phyloP scores from a whole-genome alignment of 2,797 vertebrate species.

The Acrossocheilus wenchowensis region DNA sequence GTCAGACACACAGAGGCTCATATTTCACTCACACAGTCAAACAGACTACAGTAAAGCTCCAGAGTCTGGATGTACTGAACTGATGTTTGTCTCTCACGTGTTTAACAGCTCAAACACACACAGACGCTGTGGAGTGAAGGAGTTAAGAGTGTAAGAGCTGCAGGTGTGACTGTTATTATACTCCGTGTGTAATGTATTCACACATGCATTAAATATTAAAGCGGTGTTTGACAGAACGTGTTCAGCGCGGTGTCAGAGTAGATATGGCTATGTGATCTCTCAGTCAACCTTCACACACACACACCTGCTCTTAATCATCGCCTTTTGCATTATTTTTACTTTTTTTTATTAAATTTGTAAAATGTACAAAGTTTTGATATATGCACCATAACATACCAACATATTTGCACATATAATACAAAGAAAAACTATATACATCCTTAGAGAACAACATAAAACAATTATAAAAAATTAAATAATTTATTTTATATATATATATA shows the following conservation, averaged over 20 bases:
- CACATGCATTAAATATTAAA: conserved; percentile 74
- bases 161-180: conserved; percentile 11
- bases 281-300: conserved; percentile 39
- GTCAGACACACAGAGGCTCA: neutral
- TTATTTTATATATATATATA: no score
- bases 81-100: neutral
- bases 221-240: conserved; percentile 64
- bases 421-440: no score
- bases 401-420: no score
- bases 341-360: no score
- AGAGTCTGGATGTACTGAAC: neutral
- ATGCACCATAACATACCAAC: no score
- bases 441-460: no score
- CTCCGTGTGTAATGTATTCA: conserved; percentile 40
- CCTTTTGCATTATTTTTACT: neutral
- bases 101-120: neutral
- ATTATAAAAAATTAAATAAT: no score
- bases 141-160: neutral
- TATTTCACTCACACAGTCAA: conserved; percentile 2
- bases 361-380: no score
- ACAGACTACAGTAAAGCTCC: neutral
- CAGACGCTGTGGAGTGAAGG: neutral
- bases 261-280: conserved; percentile 65
- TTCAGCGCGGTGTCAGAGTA: conserved; percentile 62
- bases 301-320: neutral